phyloP scores from a whole-genome alignment of 2,113 vertebrate genomes.

The Platichthys flesus region DNA sequence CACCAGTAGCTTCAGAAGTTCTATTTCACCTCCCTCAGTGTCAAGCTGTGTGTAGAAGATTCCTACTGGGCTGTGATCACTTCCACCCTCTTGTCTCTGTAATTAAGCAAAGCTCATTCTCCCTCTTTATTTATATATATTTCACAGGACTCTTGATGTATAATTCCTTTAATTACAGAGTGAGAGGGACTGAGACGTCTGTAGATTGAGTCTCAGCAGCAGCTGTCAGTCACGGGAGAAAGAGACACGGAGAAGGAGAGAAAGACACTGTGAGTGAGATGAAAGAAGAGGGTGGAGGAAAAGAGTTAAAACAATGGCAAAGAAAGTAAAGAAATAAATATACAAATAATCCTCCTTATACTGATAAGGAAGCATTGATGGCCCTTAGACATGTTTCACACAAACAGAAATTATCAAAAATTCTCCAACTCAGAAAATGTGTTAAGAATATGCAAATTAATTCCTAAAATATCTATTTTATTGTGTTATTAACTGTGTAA shows the following conservation, averaged over 20 bases:
- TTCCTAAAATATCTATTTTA: too few relatives aligned
- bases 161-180: conserved; percentile 72
- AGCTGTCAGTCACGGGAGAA: conserved; percentile 57
- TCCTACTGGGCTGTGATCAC: conserved; percentile 63
- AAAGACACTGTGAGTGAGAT: neutral
- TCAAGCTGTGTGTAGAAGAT: conserved; percentile 48
- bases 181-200: conserved; percentile 18
- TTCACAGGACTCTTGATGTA: conserved; percentile 65
- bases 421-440: too few relatives aligned
- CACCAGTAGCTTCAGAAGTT: conserved; percentile 34
- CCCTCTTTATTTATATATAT: conserved; percentile 56
- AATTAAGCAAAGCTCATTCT: conserved; percentile 63
- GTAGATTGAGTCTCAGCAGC: conserved; percentile 54
- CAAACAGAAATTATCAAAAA: too few relatives aligned
- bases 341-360: too few relatives aligned
- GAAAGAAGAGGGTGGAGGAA: neutral
- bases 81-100: conserved; percentile 56
- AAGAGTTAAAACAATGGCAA: neutral
- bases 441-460: too few relatives aligned
- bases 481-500: too few relatives aligned
- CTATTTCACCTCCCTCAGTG: conserved; percentile 32
- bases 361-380: too few relatives aligned
- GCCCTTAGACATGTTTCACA: too few relatives aligned
- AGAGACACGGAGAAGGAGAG: conserved; percentile 12
- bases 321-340: too few relatives aligned